Evolutionary conservation across 2,113 vertebrate genomes (phyloP).

Genomic region (Dipodomys merriami): DNA sequence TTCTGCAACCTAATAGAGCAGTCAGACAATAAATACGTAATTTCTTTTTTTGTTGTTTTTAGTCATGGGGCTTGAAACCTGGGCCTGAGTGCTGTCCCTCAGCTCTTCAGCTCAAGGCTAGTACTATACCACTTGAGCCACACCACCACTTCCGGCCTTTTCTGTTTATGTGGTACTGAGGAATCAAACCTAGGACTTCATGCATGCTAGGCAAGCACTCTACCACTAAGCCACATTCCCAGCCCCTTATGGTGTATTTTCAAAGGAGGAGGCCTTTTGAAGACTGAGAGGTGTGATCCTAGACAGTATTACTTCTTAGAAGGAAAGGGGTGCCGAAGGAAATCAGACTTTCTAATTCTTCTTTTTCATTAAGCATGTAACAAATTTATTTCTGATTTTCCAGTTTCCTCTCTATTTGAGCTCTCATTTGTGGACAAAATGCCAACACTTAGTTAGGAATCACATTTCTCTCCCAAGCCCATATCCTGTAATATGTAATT

Average conservation of each 20-base stretch:
- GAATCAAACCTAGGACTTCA: too few relatives aligned
- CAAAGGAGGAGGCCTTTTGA: background rate
- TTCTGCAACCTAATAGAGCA: background rate
- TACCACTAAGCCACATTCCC: too few relatives aligned
- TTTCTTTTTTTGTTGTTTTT: background rate
- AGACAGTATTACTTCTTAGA: background rate
- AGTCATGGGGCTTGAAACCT: too few relatives aligned
- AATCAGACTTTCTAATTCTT: slow-evolving; percentile 4
- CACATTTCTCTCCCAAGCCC: background rate
- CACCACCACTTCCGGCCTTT: too few relatives aligned
- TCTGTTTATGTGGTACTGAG: too few relatives aligned
- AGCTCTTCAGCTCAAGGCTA: too few relatives aligned
- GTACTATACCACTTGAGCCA: too few relatives aligned
- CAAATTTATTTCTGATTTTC: slow-evolving; percentile 24
- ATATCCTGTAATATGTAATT: background rate
- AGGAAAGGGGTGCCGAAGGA: background rate
- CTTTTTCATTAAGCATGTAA: slow-evolving; percentile 20
- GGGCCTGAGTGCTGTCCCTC: too few relatives aligned
- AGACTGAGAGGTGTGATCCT: background rate
- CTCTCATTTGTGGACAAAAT: slow-evolving; percentile 34
- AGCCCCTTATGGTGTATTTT: too few relatives aligned
- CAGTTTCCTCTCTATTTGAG: slow-evolving; percentile 24
- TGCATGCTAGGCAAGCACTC: too few relatives aligned
- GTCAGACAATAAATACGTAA: background rate
- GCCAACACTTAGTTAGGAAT: background rate